Base-by-base conservation (phyloP, 2,888 invertebrate species). In the Dromius quadrimaculatus region DNA sequence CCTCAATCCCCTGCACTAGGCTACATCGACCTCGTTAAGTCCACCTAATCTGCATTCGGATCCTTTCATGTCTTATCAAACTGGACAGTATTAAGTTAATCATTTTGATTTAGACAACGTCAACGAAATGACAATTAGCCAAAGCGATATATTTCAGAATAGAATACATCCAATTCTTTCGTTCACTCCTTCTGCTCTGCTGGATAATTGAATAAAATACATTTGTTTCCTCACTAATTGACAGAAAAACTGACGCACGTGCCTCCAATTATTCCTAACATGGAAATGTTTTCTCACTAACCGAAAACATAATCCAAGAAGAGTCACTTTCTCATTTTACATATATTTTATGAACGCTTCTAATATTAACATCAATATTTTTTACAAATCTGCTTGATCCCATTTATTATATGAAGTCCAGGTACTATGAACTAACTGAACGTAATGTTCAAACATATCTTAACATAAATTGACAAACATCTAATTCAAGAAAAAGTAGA, bases 181-280 rank as follows among this genome's bases (percentile, higher is more conserved):
- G 13, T 28, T 22, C 45, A 45, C 47, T 50, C 23, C 22, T 45
- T 19, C 19, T 22, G 47, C 43, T 19, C 13, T 22, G 8, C 32
- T 1, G 59, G 45, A 38, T 63, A 63, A 63, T 63, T 28, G 45
- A 63, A 65, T 65, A 50, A 65, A 65, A 65, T 65, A 47, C 50
- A 65, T 36, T 50, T 65, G 65, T 65, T 65, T 65, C 50, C 23
- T 50, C 50, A 47, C 50, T 65, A 65, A 65, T 65, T 65, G 65
- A 65, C 65, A 50, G 47, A 65, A 65, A 65, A 65, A 65, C 65
- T 47, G 65, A 50, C 65, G 63, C 63, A 45, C 63, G 45, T 63
- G 63, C 28, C 41, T 43, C 5, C 63, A 63, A 63, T 45, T 63
- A 43, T 45, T 28, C 15, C 15, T 23, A 28, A 50, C 50, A 50